Conservation (phyloP, 2,113 vertebrate genomes). For the Dolichallabes microphthalmus region DNA sequence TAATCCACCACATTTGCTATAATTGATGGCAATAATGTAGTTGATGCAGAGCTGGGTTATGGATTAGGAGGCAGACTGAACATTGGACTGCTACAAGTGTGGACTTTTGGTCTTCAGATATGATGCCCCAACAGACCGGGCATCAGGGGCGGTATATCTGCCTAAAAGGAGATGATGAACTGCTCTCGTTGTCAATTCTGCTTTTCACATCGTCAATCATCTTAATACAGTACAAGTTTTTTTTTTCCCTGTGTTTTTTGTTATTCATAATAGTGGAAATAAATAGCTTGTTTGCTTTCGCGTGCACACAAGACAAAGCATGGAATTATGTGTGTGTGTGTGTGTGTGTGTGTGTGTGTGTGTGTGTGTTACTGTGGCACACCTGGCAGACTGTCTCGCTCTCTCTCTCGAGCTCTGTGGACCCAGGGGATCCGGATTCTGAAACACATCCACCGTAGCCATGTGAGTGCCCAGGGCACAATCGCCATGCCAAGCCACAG, state of each 20-base stretch:
- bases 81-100: background rate
- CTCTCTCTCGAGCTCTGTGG: conserved; percentile 55
- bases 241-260: background rate
- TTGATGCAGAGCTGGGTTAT: background rate
- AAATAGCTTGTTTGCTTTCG: background rate
- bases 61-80: background rate
- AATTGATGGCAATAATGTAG: background rate
- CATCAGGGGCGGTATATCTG: background rate
- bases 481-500: conserved; percentile 54
- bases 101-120: background rate
- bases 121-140: background rate
- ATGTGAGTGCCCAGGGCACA: conserved; percentile 55
- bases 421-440: conserved; percentile 55
- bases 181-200: background rate
- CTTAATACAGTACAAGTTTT: background rate
- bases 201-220: background rate
- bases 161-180: background rate
- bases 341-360: conserved; percentile 31
- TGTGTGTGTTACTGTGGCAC: conserved; percentile 39
- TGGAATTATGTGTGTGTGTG: conserved; percentile 16
- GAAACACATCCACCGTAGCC: conserved; percentile 55
- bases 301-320: background rate
- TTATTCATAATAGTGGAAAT: background rate
- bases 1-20: background rate
- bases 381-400: conserved; percentile 49